Evolutionary conservation across 92 coral and sea anemone species (phyloP), one percentile per base, ranked within the genome.

Genomic region (Phymanthus crucifer): DNA sequence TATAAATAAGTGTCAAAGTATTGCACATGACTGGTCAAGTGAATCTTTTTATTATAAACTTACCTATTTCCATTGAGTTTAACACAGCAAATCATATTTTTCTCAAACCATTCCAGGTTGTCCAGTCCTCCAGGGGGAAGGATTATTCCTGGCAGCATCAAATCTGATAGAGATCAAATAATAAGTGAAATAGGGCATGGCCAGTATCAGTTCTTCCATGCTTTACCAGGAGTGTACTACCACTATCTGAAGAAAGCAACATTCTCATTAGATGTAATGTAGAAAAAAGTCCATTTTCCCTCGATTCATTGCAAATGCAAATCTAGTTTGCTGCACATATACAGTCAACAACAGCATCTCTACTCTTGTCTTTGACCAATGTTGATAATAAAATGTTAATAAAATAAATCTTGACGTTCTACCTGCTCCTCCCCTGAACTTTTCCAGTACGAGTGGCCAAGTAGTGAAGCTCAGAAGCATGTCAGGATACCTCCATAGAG

Each of bases 371-470:
- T 0, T 11, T 38, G 10, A n/a, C n/a, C n/a, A n/a, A n/a, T n/a
- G n/a, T n/a, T 45, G 16, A 45, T 45, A 50, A 1, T 1, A 1
- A 11, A 16, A 50, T 14, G 18, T 50, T 13, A 19, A 48, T 12
- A 54, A 54, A 19, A 54, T 19, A 0, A 54, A 3, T 19, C 1
- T 54, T 3, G 6, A 3, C n/a, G 27, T 21, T 2, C 0, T 83
- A 90, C 99, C 99, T 84, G 99, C 99, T 72, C 99, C 99, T 50
- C 97, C 93, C n/a, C 85, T 83, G 9, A 95, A 78, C 70, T 93
- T 95, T 70, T 95, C 94, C 78, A 95, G 80, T 19, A 95, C 99
- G 23, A 71, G 88, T 18, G 99, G 98, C 99, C 99, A 95, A 29
- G 99, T 95, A 65, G 90, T 83, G 79, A 95, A 95, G 58, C 78